A percentile compares a stretch with the other conserved stretches of the same genome.
phyloP scores from a whole-genome alignment of 1,140 invertebrate genomes.

The Lepidurus arcticus region DNA sequence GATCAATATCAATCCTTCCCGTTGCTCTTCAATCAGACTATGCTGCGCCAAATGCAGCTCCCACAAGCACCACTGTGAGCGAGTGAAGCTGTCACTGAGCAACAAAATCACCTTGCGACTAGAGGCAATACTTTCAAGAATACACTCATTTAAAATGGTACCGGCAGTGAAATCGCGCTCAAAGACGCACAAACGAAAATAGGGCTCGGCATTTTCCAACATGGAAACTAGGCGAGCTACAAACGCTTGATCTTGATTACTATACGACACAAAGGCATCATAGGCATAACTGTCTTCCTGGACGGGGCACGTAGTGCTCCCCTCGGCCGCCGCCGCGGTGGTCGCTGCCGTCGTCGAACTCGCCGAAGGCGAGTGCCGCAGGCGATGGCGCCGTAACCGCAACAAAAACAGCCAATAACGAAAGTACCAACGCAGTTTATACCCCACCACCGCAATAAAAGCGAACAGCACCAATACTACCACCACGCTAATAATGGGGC shows the following conservation, averaged over 20 bases:
- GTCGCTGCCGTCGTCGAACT: slow-evolving; percentile 15
- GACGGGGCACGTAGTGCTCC: background rate
- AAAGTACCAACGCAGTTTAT: slow-evolving; percentile 48
- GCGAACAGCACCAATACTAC: slow-evolving; percentile 42
- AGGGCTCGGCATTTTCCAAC: slow-evolving; percentile 52
- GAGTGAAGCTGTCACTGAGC: slow-evolving; percentile 57
- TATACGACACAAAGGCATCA: slow-evolving; percentile 63
- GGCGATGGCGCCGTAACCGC: slow-evolving; percentile 46
- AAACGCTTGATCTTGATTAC: slow-evolving; percentile 56
- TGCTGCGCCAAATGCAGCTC: slow-evolving; percentile 55
- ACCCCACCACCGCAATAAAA: slow-evolving; percentile 41
- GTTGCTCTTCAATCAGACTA: slow-evolving; percentile 44
- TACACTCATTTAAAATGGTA: slow-evolving; percentile 54
- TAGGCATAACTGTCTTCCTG: slow-evolving; percentile 47
- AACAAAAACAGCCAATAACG: slow-evolving; percentile 53
- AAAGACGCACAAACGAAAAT: slow-evolving; percentile 57
- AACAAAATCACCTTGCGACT: slow-evolving; percentile 57
- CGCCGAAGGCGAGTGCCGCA: slow-evolving; percentile 33
- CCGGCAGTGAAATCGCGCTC: slow-evolving; percentile 61
- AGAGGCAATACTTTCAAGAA: slow-evolving; percentile 53
- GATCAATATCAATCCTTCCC: slow-evolving; percentile 55
- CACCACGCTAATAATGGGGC: slow-evolving; percentile 44
- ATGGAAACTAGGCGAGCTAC: slow-evolving; percentile 52
- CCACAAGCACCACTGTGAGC: slow-evolving; percentile 61
- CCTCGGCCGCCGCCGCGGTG: slow-evolving; percentile 20